These are phyloP conservation scores for Apantesis nais DNA, from an alignment of 2,888 invertebrate genomes.

Conservation along the genomic window DNA sequence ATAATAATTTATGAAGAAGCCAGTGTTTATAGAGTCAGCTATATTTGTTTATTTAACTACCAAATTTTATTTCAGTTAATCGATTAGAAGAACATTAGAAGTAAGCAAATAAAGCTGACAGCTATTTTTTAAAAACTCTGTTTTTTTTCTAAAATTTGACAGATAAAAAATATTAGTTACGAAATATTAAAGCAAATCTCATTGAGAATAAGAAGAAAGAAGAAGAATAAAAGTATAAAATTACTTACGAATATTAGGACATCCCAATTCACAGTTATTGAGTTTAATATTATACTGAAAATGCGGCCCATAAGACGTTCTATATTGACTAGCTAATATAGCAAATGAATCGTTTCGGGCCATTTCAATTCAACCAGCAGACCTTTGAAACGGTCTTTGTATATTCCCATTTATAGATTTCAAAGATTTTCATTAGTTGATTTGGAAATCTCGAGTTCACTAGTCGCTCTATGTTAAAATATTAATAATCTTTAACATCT, in stretches of 20 bases:
- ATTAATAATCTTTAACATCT: neutral
- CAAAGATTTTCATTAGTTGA: constrained; percentile 17
- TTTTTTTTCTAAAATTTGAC: too few relatives aligned
- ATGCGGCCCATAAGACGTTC: constrained; percentile 13
- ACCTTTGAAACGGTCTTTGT: constrained; percentile 11
- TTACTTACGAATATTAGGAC: constrained; percentile 6
- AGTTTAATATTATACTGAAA: constrained; percentile 16
- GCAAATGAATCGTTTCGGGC: constrained; percentile 19
- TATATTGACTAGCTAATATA: constrained; percentile 17
- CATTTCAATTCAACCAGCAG: constrained; percentile 19
- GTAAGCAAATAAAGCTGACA: too few relatives aligned
- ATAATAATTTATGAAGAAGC: neutral
- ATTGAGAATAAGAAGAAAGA: constrained; percentile 1
- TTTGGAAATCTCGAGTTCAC: neutral
- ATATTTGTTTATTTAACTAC: neutral
- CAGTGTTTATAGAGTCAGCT: neutral
- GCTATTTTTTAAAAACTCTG: too few relatives aligned
- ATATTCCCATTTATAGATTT: constrained; percentile 14
- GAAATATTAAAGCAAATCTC: neutral
- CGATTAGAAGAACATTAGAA: too few relatives aligned
- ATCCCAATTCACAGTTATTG: constrained; percentile 15
- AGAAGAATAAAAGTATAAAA: constrained; percentile 2
- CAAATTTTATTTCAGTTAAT: too few relatives aligned
- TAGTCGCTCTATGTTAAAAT: neutral
- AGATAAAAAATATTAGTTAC: too few relatives aligned